Conservation (phyloP, 92 coral and sea anemone species). For the Epizoanthus stellaris region DNA sequence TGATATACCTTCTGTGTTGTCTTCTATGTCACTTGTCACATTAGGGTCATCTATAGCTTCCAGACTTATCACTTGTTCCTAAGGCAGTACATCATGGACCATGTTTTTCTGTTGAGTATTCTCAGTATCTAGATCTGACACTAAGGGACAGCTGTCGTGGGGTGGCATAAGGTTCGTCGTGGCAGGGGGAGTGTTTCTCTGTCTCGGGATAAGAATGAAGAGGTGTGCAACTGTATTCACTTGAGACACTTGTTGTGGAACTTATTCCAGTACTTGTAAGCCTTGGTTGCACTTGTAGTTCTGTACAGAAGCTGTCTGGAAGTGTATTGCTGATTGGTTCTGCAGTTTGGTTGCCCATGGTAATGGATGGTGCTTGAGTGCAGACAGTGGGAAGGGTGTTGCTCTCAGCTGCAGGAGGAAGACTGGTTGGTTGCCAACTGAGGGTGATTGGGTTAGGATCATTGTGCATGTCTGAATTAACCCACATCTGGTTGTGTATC, state of each 20-base stretch:
- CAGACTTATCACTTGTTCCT: constrained; percentile 20
- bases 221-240: not conserved
- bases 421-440: not conserved
- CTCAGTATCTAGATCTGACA: not conserved
- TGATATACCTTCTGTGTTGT: not conserved
- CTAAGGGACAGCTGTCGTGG: not conserved
- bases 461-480: not conserved
- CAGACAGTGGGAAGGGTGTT: not conserved
- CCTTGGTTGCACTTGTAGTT: not conserved
- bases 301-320: not conserved
- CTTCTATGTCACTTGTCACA: not conserved
- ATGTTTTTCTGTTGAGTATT: not conserved
- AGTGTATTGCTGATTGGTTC: not conserved
- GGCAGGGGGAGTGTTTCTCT: not conserved
- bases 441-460: not conserved
- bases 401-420: constrained; percentile 8
- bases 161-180: not conserved
- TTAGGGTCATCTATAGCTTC: not conserved
- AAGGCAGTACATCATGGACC: not conserved
- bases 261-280: not conserved
- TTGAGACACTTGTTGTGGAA: not conserved
- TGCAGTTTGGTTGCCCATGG: not conserved
- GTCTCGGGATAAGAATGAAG: not conserved
- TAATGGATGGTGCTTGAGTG: too few species aligned
- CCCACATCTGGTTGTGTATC: constrained; percentile 19